A percentile compares a stretch with the other conserved stretches of the same genome.
Evolutionary conservation across 2,113 vertebrate genomes (phyloP).

Genomic region (Hippocampus abdominalis): DNA sequence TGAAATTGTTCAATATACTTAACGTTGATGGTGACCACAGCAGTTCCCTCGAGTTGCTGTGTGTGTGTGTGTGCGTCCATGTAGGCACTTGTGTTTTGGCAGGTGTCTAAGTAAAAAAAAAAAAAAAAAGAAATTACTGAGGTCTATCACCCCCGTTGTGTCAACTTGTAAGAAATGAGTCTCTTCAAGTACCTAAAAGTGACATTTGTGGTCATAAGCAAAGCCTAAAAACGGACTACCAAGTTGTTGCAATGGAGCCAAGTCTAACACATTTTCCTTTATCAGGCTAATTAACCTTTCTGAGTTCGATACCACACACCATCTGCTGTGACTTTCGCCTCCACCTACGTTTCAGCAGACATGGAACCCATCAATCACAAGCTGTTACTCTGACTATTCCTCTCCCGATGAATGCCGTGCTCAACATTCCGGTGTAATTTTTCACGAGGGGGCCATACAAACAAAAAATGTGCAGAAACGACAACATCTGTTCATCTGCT

Average conservation of each 20-base stretch:
- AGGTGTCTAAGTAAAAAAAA: no score
- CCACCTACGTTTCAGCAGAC: conserved; percentile 60
- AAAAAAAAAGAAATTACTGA: no score
- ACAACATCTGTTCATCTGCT: conserved; percentile 26
- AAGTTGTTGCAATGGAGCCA: conserved; percentile 44
- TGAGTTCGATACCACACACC: conserved; percentile 66
- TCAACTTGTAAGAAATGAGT: neutral
- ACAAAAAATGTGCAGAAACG: conserved; percentile 13
- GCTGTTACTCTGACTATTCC: conserved; percentile 42
- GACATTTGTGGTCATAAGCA: conserved; percentile 16
- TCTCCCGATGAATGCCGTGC: conserved; percentile 40
- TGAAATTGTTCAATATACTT: no score
- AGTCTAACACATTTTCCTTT: conserved; percentile 66
- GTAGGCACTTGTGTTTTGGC: no score
- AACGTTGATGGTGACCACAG: no score
- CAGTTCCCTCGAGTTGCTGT: no score
- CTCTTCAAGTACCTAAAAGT: neutral
- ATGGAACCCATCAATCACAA: conserved; percentile 66
- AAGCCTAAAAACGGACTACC: conserved; percentile 38
- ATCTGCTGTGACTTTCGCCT: conserved; percentile 66
- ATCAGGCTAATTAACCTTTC: conserved; percentile 73
- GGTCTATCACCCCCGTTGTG: neutral
- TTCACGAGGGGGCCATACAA: conserved; percentile 35
- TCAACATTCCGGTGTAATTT: conserved; percentile 27
- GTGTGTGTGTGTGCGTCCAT: no score